Base-by-base conservation (phyloP, 2,888 invertebrate species). In the Trypoxylon attenuatum region DNA sequence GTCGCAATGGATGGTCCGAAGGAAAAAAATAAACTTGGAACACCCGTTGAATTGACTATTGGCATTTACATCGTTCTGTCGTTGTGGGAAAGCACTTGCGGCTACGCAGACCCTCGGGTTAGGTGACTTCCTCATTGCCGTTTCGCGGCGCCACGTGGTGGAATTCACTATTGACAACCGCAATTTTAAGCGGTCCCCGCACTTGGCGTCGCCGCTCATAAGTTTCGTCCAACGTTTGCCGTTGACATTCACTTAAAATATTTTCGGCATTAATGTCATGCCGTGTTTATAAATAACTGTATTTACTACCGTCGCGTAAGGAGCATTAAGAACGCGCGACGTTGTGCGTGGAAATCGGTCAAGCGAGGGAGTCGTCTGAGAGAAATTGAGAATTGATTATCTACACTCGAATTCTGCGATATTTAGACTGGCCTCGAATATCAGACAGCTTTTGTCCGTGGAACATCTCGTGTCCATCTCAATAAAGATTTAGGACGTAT, bases 61-160 rank as follows among this genome's bases (percentile, higher is more conserved):
- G 67, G 52, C 55, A 15, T 73, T 69, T 64, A 73, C 27, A 73
- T 45, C 27, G 50, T 43, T 33, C 33, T 33, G 5, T 6, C 5
- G 25, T 6, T 6, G 42, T 19, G 33, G 47, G 56, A 66, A 63
- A 60, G 33, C 18, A 63, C 22, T 13, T 10, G 33, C 45, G 23
- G 39, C 19, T 42, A 49, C 46, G 61, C 18, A 33, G 46, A 45
- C 21, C 23, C 16, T 18, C 52, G 18, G 49, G 46, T 55, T 69
- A 46, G 47, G 43, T 56, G 56, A 69, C 55, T 73, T 75, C 73
- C 62, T 71, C 55, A 76, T 76, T 69, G 71, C 60, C 41, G 19
- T 51, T 41, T 50, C 60, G 69, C 53, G 69, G 60, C 56, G 57
- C 58, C 59, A 13, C 69, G 54, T 45, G 33, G 39, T 49, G 47